Percentiles rank a stretch among this genome's conserved stretches.
These are phyloP conservation scores for Trichogramma pretiosum DNA, from an alignment of 1,140 invertebrate genomes.

Conservation along the genomic window DNA sequence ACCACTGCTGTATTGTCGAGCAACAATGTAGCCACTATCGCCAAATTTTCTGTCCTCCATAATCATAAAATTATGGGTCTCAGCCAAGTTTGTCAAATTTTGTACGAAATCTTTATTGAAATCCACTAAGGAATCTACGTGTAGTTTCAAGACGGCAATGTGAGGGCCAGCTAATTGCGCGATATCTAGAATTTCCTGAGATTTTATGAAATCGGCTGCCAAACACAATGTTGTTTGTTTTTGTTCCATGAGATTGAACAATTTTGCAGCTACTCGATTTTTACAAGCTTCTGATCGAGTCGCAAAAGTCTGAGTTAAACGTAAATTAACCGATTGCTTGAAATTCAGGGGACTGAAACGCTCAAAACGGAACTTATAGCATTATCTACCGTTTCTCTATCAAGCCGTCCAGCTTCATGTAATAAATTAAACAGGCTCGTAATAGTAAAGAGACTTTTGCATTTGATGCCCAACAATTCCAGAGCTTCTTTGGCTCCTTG, in stretches of 20 bases:
- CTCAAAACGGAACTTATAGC: no score
- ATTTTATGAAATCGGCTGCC: slow-evolving; percentile 69
- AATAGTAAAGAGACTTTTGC: slow-evolving; percentile 62
- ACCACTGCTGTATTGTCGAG: slow-evolving; percentile 67
- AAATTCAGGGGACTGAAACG: no score
- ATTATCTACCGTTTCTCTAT: slow-evolving; percentile 44
- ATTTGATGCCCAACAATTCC: slow-evolving; percentile 57
- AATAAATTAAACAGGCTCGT: slow-evolving; percentile 60
- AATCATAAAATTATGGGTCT: slow-evolving; percentile 78
- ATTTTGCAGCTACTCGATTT: slow-evolving; percentile 53
- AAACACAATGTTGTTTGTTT: slow-evolving; percentile 86
- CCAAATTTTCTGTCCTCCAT: slow-evolving; percentile 96
- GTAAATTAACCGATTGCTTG: no score
- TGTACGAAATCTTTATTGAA: slow-evolving; percentile 57
- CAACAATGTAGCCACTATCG: slow-evolving; percentile 89
- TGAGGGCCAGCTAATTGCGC: slow-evolving; percentile 71
- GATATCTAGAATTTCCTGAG: slow-evolving; percentile 62
- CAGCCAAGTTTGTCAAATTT: slow-evolving; percentile 58
- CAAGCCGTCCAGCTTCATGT: slow-evolving; percentile 54
- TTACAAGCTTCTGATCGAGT: slow-evolving; percentile 48
- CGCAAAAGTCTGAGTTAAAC: slow-evolving; percentile 6
- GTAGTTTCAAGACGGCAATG: slow-evolving; percentile 84
- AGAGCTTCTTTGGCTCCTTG: slow-evolving; percentile 80
- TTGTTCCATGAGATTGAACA: slow-evolving; percentile 69
- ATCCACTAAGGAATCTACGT: slow-evolving; percentile 81